A percentile compares a stretch with the other conserved stretches of the same genome.
Conservation (phyloP, 1,140 invertebrate genomes). For the Sinella curviseta region DNA sequence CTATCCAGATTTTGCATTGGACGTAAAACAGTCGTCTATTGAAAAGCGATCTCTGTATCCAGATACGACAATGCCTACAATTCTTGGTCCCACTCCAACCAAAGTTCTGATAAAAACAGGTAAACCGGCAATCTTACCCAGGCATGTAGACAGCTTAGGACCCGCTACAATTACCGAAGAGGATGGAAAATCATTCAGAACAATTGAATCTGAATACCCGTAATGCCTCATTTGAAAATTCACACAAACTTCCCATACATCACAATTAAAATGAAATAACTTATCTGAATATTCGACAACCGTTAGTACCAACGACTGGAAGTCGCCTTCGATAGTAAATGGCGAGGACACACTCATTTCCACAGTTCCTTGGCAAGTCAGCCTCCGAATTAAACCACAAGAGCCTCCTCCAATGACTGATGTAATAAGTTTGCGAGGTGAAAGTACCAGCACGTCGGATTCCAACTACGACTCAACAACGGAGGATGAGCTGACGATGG, state of each 20-base stretch:
- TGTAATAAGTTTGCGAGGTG: neutral
- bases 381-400: slow-evolving; percentile 15
- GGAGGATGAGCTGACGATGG: neutral
- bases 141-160: neutral
- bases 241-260: neutral
- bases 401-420: neutral
- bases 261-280: neutral
- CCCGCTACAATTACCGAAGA: neutral
- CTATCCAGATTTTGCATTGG: neutral
- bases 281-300: too few relatives aligned
- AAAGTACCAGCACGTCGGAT: neutral
- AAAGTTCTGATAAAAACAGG: slow-evolving; percentile 6
- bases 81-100: neutral
- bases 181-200: neutral
- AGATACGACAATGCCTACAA: slow-evolving; percentile 13
- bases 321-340: slow-evolving; percentile 27
- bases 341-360: slow-evolving; percentile 32
- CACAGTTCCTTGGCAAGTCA: slow-evolving; percentile 38
- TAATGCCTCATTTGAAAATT: neutral
- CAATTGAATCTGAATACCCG: neutral
- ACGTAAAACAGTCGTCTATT: slow-evolving; percentile 12
- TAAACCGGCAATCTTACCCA: neutral
- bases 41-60: neutral
- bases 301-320: neutral
- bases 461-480: neutral